A percentile compares a stretch with the other conserved stretches of the same genome.
Evolutionary conservation across 2,113 vertebrate genomes (phyloP).

Genomic region (Mesembrinibis cayennensis): DNA sequence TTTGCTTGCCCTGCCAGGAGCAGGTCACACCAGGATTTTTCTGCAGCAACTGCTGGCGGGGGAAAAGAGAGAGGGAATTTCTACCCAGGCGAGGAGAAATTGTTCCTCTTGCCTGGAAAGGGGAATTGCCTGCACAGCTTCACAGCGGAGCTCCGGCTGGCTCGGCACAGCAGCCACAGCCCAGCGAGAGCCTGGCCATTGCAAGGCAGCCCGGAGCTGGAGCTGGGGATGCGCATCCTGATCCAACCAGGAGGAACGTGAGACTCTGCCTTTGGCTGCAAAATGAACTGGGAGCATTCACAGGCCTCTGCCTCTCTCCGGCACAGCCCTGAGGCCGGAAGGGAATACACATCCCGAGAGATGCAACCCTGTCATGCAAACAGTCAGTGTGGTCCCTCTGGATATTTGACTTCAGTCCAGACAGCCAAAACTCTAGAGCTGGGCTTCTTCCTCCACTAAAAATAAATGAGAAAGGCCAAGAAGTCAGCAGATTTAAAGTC

Average conservation of each 20-base stretch:
- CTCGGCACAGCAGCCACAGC: not conserved
- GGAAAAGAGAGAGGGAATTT: not conserved
- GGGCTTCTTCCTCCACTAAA: not conserved
- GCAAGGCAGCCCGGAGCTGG: not conserved
- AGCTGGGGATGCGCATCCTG: not conserved
- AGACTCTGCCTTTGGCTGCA: not conserved
- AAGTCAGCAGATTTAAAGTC: not conserved
- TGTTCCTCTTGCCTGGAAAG: not conserved
- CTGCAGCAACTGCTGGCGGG: not conserved
- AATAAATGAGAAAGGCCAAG: constrained; percentile 21
- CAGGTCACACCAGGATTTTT: not conserved
- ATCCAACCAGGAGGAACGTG: not conserved
- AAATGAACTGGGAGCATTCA: not conserved
- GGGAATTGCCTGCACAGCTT: not conserved
- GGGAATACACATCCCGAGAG: not conserved
- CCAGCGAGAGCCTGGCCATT: not conserved
- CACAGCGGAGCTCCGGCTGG: not conserved
- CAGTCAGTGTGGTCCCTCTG: not conserved
- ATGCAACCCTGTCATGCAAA: constrained; percentile 38
- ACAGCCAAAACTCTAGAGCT: not conserved
- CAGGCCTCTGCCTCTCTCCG: not conserved
- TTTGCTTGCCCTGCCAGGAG: not conserved
- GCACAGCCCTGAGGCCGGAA: not conserved
- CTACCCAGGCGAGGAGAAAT: not conserved
- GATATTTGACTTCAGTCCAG: not conserved